Conservation (phyloP, 2,888 invertebrate species). For the Drosophila mercatorum region DNA sequence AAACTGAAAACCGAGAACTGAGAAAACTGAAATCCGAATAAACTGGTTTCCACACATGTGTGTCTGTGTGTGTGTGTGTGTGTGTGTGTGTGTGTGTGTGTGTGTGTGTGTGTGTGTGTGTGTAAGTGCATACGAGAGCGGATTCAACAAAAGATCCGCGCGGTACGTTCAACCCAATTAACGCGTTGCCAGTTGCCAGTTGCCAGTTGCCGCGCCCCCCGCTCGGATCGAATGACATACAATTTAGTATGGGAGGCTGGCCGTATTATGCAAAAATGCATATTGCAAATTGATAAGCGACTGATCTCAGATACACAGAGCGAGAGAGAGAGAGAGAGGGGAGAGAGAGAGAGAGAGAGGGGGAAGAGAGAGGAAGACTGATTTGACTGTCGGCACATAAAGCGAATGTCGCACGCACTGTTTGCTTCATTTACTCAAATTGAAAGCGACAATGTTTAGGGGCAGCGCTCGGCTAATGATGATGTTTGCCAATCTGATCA, state of each 20-base stretch:
- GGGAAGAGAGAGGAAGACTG: background rate
- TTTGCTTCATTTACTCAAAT: slow-evolving; percentile 77
- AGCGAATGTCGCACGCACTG: slow-evolving; percentile 79
- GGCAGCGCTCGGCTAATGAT: slow-evolving; percentile 62
- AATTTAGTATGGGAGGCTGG: slow-evolving; percentile 50
- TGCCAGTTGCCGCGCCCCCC: background rate
- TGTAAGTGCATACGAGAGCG: slow-evolving; percentile 24
- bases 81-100: background rate
- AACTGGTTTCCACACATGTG: slow-evolving; percentile 54
- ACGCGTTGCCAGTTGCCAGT: slow-evolving; percentile 63
- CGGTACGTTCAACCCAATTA: slow-evolving; percentile 83
- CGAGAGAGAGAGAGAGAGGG: background rate
- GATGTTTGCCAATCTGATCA: slow-evolving; percentile 57
- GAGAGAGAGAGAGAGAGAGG: background rate
- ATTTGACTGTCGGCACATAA: slow-evolving; percentile 71
- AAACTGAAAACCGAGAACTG: slow-evolving; percentile 32
- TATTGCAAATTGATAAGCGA: slow-evolving; percentile 76
- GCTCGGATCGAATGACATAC: slow-evolving; percentile 47
- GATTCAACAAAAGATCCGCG: slow-evolving; percentile 59
- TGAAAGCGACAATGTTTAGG: slow-evolving; percentile 73
- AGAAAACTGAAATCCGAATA: slow-evolving; percentile 32
- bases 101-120: background rate
- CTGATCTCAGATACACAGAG: slow-evolving; percentile 41
- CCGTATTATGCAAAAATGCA: slow-evolving; percentile 75
- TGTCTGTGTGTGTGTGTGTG: background rate